A percentile compares a stretch with the other conserved stretches of the same genome.
Evolutionary conservation across 2,797 vertebrate species (phyloP).

Genomic region (Vultur gryphus): DNA sequence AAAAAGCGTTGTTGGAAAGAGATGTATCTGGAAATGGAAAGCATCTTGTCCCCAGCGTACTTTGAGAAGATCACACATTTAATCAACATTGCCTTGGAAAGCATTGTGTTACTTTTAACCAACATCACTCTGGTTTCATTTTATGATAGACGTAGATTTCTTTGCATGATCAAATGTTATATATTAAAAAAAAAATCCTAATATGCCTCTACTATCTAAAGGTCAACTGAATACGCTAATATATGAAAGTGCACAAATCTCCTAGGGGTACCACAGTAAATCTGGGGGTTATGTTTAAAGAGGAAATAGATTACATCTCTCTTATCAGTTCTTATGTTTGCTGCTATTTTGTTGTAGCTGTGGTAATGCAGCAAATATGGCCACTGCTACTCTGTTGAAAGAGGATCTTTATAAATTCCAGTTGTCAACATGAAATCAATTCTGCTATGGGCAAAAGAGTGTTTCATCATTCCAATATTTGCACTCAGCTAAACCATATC

Average conservation of each 20-base stretch:
- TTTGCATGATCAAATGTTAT: background rate
- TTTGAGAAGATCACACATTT: background rate
- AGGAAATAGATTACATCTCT: conserved; percentile 1
- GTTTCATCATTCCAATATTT: conserved; percentile 58
- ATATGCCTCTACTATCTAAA: background rate
- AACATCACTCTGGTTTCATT: background rate
- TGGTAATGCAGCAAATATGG: conserved; percentile 20
- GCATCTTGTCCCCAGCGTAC: background rate
- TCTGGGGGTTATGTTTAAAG: background rate
- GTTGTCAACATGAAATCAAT: conserved; percentile 65
- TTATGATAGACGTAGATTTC: background rate
- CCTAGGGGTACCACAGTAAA: background rate
- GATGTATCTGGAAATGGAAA: background rate
- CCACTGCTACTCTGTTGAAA: background rate
- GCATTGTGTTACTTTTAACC: background rate
- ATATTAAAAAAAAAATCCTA: background rate
- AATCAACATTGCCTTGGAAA: background rate
- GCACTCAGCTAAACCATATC: conserved; percentile 60
- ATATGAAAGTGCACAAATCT: background rate
- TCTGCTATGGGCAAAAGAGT: conserved; percentile 44
- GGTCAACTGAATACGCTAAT: background rate
- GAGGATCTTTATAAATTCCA: conserved; percentile 49
- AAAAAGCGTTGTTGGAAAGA: background rate
- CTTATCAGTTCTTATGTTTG: background rate
- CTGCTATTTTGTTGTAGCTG: background rate